Base-by-base conservation (phyloP, 1,140 invertebrate species). In the Pseudomyrmex sp. region DNA sequence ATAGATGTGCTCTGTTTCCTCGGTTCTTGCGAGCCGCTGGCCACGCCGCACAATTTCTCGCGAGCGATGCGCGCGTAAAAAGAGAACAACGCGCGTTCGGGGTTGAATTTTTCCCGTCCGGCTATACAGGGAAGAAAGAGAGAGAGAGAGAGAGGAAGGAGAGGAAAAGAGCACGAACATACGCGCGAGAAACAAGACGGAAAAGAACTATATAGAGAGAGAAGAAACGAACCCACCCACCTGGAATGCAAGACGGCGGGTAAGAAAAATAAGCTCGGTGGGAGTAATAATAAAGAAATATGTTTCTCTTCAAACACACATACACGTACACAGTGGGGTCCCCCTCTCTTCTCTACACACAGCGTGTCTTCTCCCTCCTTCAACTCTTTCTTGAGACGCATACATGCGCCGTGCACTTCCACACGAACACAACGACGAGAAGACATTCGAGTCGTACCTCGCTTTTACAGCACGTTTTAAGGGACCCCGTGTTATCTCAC, bases 201-300 rank as follows among this genome's bases (percentile, higher is more conserved):
- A 12, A 50, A 20, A 76, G 48, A 73, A 35, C 35, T 35, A n/a
- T n/a, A n/a, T n/a, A 35, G 54, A 20, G 35, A 44, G 1, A 58
- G 66, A 18, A 1, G 56, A 26, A 52, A 26, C 20, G 2, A 68
- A 88, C 74, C 87, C 91, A 86, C 90, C 92, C 92, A 93, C 92
- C 92, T 93, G 92, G 91, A 93, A 93, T 92, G 91, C 90, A 91
- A 92, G 91, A 93, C 88, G 91, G 90, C 91, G 88, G 90, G 91
- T 92, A 93, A 94, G 93, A 94, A 94, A 94, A 94, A 94, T 93
- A 94, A 94, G 93, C 93, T 92, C 90, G 91, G 92, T 92, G 90
- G 91, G 91, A 93, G 92, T 94, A 94, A 94, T 94, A 94, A 94
- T 94, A 94, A 94, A 94, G 93, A 94, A 94, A 93, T 94, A 94